Base-by-base conservation (phyloP, 1,140 invertebrate genomes). In the Orius insidiosus region DNA sequence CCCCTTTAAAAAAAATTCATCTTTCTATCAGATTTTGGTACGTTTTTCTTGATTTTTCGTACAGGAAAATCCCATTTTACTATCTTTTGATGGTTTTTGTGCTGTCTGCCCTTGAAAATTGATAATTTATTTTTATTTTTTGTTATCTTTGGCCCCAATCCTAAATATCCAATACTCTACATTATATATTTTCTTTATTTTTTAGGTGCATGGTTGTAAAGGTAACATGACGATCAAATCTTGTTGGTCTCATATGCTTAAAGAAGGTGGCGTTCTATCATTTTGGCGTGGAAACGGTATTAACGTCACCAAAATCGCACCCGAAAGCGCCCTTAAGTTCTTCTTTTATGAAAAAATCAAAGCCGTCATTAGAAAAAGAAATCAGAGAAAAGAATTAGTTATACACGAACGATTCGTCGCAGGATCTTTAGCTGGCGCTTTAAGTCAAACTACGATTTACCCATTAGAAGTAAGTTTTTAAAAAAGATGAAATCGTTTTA, bases 281-380 rank as follows among this genome's bases (percentile, higher is more conserved):
- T 65, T 98, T 41, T 98, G 95, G 95, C 68, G 95, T 56, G 96
- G 96, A 18, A 99, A 99, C 65, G 90, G 89, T 33, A 92, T 98
- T 54, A 99, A 98, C 64, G 89, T 98, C 32, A 66, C 97, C 49
- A 98, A 99, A 72, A 98, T 99, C 54, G 94, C 89, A 0, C 95
- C 95, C 1, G 95, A 98, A 66, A 87, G 90, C 2, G 95, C 95
- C 0, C 63, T 98, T 1, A 98, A 98, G 63, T 99, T 99, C 61
- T 88, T 90, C 63, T 87, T 88, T 2, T 99, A 98, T 65, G 96
- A 99, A 62, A 85, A 97, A 66, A 74, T 85, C 9, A 97, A 97
- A 61, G 68, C 75, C 38, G 54, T 84, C 11, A 87, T 95, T 47
- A 80, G 85, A 52, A 78, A 75, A 55, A 54, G 62, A 19, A 65